These are phyloP conservation scores for Terrapene triunguis DNA, from an alignment of 2,113 vertebrate genomes.

Conservation along the genomic window DNA sequence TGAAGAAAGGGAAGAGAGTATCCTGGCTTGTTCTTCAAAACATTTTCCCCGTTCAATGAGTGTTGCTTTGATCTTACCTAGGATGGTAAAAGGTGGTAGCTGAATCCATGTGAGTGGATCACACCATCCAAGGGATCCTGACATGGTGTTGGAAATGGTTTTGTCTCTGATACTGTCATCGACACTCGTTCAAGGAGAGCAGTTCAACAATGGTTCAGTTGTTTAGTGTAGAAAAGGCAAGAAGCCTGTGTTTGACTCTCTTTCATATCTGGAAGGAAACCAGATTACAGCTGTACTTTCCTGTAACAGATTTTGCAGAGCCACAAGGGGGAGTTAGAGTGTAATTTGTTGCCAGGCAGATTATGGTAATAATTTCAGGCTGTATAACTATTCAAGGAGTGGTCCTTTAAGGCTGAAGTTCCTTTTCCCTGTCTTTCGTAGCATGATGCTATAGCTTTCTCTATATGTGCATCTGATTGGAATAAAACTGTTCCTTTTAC, in stretches of 20 bases:
- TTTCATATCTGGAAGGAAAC: neutral
- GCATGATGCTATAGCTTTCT: neutral
- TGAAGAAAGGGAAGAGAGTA: neutral
- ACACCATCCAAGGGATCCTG: neutral
- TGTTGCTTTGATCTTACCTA: neutral
- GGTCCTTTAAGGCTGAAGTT: neutral
- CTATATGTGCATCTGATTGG: too few species aligned
- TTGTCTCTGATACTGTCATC: neutral
- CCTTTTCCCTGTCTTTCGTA: neutral
- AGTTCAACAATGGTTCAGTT: neutral
- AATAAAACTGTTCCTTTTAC: neutral
- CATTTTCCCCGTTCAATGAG: neutral
- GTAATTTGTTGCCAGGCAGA: neutral
- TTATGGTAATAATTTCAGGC: neutral
- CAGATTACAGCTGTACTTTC: neutral
- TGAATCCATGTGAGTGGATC: neutral
- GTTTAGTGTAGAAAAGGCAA: neutral
- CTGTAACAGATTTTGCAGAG: neutral
- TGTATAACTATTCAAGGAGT: neutral
- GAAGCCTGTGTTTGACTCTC: neutral
- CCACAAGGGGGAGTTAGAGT: conserved; percentile 48
- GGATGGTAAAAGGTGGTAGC: neutral
- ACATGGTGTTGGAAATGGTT: neutral
- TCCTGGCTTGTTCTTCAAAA: neutral
- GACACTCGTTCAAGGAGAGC: neutral